Base-by-base conservation (phyloP, 2,113 vertebrate species). In the Poecile atricapillus region DNA sequence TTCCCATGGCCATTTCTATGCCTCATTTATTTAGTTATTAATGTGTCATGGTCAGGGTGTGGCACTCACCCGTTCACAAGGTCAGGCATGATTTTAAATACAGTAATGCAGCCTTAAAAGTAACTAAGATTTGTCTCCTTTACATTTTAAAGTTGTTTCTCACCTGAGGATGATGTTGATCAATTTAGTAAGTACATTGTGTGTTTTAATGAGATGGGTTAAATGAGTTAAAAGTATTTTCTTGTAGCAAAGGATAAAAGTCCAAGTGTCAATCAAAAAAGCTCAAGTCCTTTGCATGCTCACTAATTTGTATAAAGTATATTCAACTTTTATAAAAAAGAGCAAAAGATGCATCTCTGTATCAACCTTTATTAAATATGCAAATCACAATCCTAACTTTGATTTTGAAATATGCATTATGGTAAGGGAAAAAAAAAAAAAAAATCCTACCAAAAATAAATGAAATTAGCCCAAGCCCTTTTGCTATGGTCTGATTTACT, bases 1-100 rank as follows among this genome's bases (percentile, higher is more conserved):
- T 58, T 68, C 28, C 33, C 6, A 4, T n/a, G 19, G 11, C 20
- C 19, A 13, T 46, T 74, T 90, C 49, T 43, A 25, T 49, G 41
- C 1, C 23, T 70, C 2, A 7, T 56, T 13, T 53, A 41, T 71
- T 88, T 62, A 86, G 84, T 84, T 95, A 93, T 93, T 90, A 76
- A 43, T 8, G 6, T 49, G 21, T 41, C 44, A 7, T 15, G 46
- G 21, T 81, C 46, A 33, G 3, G 19, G 59, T 1, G 6, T 52
- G 93, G 37, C 53, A 5, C 17, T 35, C 49, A 31, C 68, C 35
- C 41, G 50, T 59, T 90, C 44, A 74, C 77, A 59, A 84, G 73
- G 82, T 90, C 85, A 84, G 76, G 86, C 47, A 78, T 83, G 39
- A 94, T 93, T 96, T 90, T 90, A 82, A 89, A 79, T 92, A 86